Conservation (phyloP, 2,113 vertebrate genomes). For the Datnioides undecimradiatus region DNA sequence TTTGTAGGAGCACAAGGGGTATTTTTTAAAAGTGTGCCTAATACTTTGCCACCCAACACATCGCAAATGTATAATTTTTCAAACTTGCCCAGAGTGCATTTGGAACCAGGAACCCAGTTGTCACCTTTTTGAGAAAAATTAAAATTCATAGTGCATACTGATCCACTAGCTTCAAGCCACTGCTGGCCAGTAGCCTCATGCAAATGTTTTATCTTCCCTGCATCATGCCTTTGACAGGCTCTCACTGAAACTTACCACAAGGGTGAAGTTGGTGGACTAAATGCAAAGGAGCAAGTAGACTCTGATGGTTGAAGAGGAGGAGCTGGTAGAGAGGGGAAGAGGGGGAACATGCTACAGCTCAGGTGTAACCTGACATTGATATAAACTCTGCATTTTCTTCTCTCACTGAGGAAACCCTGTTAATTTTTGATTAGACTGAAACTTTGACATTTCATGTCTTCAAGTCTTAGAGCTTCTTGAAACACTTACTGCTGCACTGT, state of each 20-base stretch:
- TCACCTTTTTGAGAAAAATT: slow-evolving; percentile 51
- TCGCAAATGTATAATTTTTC: slow-evolving; percentile 40
- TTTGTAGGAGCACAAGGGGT: slow-evolving; percentile 10
- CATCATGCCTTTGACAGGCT: slow-evolving; percentile 38
- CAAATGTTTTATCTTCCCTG: slow-evolving; percentile 50
- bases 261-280: slow-evolving; percentile 3
- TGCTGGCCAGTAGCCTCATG: slow-evolving; percentile 39
- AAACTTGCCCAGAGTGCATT: slow-evolving; percentile 14
- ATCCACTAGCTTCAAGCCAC: slow-evolving; percentile 36
- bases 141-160: slow-evolving; percentile 40
- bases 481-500: neutral
- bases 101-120: slow-evolving; percentile 24
- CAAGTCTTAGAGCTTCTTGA: neutral
- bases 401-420: too few species aligned
- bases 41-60: slow-evolving; percentile 13
- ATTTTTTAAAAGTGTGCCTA: slow-evolving; percentile 4
- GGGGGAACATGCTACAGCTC: neutral
- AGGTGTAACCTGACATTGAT: slow-evolving; percentile 10
- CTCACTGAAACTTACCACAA: slow-evolving; percentile 21
- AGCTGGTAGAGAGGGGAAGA: neutral
- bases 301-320: neutral
- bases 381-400: too few species aligned
- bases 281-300: slow-evolving; percentile 35
- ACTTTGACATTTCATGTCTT: neutral
- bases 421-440: too few species aligned